Conservation (phyloP, 2,797 vertebrate genomes). For the Epinephelus awoara region DNA sequence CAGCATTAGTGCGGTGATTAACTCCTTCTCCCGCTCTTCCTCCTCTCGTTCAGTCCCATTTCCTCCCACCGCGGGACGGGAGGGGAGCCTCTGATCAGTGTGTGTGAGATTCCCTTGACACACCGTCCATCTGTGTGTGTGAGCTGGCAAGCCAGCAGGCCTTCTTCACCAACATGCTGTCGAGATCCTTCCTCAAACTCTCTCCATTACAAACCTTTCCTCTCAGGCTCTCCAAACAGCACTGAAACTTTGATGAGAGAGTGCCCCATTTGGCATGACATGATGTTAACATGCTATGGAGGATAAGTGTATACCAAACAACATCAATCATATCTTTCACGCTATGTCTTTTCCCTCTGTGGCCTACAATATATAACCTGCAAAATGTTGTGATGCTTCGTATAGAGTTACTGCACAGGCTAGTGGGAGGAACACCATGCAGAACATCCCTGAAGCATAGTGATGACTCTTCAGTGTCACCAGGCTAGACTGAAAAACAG, state of each 20-base stretch:
- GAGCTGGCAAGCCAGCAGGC: constrained; percentile 77
- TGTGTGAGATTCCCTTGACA: constrained; percentile 84
- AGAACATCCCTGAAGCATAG: constrained; percentile 18
- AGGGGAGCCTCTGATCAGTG: constrained; percentile 81
- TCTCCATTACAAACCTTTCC: constrained; percentile 72
- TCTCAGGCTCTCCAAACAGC: constrained; percentile 61
- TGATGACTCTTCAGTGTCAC: constrained; percentile 3
- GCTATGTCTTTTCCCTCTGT: constrained; percentile 4
- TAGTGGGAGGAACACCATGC: background rate
- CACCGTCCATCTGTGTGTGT: constrained; percentile 83
- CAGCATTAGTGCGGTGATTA: constrained; percentile 88
- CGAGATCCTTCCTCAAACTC: constrained; percentile 71
- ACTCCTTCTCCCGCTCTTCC: constrained; percentile 87
- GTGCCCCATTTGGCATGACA: constrained; percentile 69
- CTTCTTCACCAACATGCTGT: constrained; percentile 73
- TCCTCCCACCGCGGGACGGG: constrained; percentile 82
- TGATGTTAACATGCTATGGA: constrained; percentile 59
- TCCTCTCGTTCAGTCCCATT: constrained; percentile 88
- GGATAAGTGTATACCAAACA: constrained; percentile 48
- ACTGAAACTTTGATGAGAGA: constrained; percentile 79
- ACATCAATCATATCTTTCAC: constrained; percentile 42
- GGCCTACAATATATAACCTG: constrained; percentile 15
- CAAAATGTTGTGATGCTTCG: constrained; percentile 20
- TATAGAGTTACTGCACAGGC: constrained; percentile 7
- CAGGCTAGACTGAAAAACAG: constrained; percentile 1